phyloP scores from a whole-genome alignment of 2,888 invertebrate species.

The Acanthoscelides obtectus region DNA sequence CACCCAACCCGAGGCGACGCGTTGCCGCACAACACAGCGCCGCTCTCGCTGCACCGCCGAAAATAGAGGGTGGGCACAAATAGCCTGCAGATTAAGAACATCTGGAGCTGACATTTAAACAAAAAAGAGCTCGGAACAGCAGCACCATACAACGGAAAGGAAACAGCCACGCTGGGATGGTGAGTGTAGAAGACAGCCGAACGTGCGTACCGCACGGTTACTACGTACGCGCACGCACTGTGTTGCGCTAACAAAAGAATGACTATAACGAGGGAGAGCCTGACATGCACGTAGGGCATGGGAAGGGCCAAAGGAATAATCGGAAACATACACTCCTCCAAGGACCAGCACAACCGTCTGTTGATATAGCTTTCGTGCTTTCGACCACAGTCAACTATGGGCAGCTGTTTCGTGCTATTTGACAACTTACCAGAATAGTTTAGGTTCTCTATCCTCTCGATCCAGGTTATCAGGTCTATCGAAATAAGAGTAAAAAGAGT shows the following conservation, averaged over 20 bases:
- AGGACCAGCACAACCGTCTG: too few relatives aligned
- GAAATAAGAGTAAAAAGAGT: too few relatives aligned
- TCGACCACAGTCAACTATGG: too few relatives aligned
- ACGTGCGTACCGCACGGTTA: constrained; percentile 6
- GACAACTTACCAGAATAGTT: too few relatives aligned
- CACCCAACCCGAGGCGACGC: background rate
- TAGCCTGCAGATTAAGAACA: constrained; percentile 47
- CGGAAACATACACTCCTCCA: constrained; percentile 17
- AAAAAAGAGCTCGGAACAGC: constrained; percentile 40
- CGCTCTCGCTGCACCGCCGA: background rate
- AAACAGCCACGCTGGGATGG: constrained; percentile 40
- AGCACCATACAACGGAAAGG: constrained; percentile 12
- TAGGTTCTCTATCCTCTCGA: too few relatives aligned
- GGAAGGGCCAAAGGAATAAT: background rate
- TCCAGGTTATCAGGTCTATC: too few relatives aligned
- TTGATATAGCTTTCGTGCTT: too few relatives aligned
- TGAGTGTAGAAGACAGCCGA: constrained; percentile 38
- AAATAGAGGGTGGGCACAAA: constrained; percentile 38
- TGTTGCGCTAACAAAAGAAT: constrained; percentile 8
- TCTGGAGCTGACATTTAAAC: constrained; percentile 53
- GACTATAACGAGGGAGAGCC: background rate
- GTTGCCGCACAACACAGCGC: background rate
- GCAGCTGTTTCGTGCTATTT: too few relatives aligned
- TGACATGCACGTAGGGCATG: background rate
- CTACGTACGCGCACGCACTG: constrained; percentile 28